phyloP scores from a whole-genome alignment of 2,888 invertebrate species.

The Zootermopsis nevadensis region DNA sequence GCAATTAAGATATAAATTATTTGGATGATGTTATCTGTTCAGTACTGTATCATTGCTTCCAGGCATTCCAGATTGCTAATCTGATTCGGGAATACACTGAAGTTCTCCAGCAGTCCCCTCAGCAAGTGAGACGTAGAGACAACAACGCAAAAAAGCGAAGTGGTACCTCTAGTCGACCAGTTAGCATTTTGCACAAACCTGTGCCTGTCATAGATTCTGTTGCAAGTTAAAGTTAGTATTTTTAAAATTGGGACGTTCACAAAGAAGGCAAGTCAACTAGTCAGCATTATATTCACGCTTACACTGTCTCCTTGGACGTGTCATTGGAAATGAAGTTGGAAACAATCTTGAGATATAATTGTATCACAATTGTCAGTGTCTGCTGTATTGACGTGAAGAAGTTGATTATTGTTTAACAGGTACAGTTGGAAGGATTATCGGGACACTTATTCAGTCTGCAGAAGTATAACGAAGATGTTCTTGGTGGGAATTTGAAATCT shows the following conservation, averaged over 20 bases:
- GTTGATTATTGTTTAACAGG: not conserved
- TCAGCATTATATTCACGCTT: constrained; percentile 1
- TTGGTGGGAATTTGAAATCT: not conserved
- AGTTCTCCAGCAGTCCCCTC: constrained; percentile 69
- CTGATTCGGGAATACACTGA: constrained; percentile 90
- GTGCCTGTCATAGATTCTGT: constrained; percentile 70
- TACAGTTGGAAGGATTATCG: no score
- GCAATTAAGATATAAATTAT: no score
- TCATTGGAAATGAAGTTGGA: not conserved
- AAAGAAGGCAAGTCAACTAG: constrained; percentile 12
- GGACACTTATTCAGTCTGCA: not conserved
- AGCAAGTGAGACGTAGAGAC: constrained; percentile 44
- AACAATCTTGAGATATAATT: not conserved
- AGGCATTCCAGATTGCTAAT: constrained; percentile 94
- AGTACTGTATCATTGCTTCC: constrained; percentile 51
- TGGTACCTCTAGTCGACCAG: constrained; percentile 61
- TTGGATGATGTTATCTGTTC: no score
- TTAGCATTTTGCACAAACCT: constrained; percentile 67
- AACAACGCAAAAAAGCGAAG: constrained; percentile 36
- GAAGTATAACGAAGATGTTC: not conserved
- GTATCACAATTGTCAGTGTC: not conserved
- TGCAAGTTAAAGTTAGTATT: constrained; percentile 66
- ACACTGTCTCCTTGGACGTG: not conserved
- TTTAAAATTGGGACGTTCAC: constrained; percentile 46
- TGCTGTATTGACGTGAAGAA: not conserved